Conservation (phyloP, 64 coral and sea anemone genomes). For the Pocillopora verrucosa region DNA sequence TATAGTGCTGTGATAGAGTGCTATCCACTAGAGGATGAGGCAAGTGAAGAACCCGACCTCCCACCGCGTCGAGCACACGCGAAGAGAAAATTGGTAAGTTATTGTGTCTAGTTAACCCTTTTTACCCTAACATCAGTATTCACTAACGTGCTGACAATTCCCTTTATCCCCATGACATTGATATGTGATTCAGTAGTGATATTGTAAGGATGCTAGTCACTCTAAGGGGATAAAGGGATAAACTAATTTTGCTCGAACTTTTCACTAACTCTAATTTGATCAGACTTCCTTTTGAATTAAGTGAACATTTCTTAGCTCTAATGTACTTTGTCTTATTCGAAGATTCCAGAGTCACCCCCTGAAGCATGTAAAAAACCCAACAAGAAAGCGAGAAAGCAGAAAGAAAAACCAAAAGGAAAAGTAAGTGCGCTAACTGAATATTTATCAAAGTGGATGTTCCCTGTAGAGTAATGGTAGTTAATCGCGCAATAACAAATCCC, state of each 20-base stretch:
- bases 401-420: neutral
- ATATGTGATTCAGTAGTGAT: too few relatives aligned
- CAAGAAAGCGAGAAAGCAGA: neutral
- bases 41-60: neutral
- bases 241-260: too few relatives aligned
- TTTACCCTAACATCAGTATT: neutral
- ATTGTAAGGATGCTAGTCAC: too few relatives aligned
- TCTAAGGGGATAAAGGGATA: too few relatives aligned
- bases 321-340: neutral
- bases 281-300: too few relatives aligned
- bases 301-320: neutral
- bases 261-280: too few relatives aligned
- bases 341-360: neutral
- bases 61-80: neutral
- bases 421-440: too few relatives aligned
- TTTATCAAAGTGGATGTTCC: too few relatives aligned
- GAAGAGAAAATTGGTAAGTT: slow-evolving; percentile 8
- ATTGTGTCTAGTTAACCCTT: neutral
- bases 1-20: neutral
- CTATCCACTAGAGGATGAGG: neutral
- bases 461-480: too few relatives aligned
- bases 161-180: too few relatives aligned
- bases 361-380: neutral
- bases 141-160: too few relatives aligned
- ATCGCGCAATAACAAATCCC: too few relatives aligned